Evolutionary conservation across 1,140 invertebrate species (phyloP), one percentile per base, ranked within the genome.

Genomic region (Bursaphelenchus mucronatus): DNA sequence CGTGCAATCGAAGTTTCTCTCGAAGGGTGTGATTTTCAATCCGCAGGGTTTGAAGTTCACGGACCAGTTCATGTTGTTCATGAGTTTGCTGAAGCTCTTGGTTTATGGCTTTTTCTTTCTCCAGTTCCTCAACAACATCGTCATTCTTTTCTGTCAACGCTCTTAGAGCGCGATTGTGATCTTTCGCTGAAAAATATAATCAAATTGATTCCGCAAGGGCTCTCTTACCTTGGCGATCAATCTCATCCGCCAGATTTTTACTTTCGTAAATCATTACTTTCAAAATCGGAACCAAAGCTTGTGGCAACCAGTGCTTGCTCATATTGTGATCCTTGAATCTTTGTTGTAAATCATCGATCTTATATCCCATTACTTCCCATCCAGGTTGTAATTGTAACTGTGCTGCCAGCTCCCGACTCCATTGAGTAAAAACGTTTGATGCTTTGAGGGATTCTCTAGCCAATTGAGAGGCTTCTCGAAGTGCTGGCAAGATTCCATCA

Each of bases 281-380:
- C 3, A 71, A 45, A 19, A 71, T 44, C 45, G 70, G 70, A 13
- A 54, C 54, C 13, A 71, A 17, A 3, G 71, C 68, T 9, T 70
- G 71, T 6, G 65, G 56, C 10, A 71, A 56, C 70, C 70, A 71
- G 58, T 75, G 71, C 39, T 55, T 64, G 3, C 58, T 11, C 11
- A 71, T 45, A 9, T 55, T 49, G 39, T 69, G 52, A 49, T 71
- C 70, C 15, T 56, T 17, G 39, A 71, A 68, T 46, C 70, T 55
- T 13, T 15, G 55, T 54, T 71, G 71, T 19, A 71, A 40, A 52
- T 71, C 70, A 5, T 75, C 58, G 19, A 63, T 64, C 64, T 71
- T 71, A 45, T 74, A 71, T 15, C 55, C 8, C 70, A 74, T 67
- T 49, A 61, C 46, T 44, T 74, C 57, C 71, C 71, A 73, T 53